Evolutionary conservation across 1,140 invertebrate species (phyloP), one percentile per base, ranked within the genome.

Genomic region (Drepana arcuata): DNA sequence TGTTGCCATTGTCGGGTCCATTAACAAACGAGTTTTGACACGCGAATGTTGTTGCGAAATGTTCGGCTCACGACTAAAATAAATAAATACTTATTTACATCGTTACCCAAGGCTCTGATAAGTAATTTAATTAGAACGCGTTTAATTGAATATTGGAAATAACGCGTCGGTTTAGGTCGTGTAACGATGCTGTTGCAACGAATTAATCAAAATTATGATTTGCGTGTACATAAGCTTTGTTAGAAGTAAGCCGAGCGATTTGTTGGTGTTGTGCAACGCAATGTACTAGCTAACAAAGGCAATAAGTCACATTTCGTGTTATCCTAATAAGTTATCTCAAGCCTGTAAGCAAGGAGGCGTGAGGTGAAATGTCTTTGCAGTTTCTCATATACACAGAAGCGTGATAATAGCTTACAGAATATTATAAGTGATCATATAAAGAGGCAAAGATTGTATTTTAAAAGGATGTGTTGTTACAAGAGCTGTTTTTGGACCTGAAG

Each of bases 21-120:
- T 59, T 59, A 63, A 68, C 65, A 66, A 72, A 77, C 67, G 57
- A 61, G 72, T 72, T 70, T 58, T 66, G 67, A 66, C 72, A 73
- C 65, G 72, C 65, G 59, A 71, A 10, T 26, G 58, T 48, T 32
- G 57, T 73, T 77, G 60, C 67, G 67, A 72, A 72, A 75, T 53
- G 44, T 50, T 41, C 48, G 32, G 37, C 57, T 67, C 65, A 70
- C 62, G 58, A 66, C 63, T 65, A 60, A n/a, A 63, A 61, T 70
- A 69, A 71, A 72, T 67, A 68, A 60, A 42, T 57, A 33, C 41
- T 58, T 62, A 68, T 68, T 65, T 48, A 65, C 50, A 62, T 62
- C 53, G 54, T 64, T 72, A 56, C 58, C 41, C 48, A 53, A 62
- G 52, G 40, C 42, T 35, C 36, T 53, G 62, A 70, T 68, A 65